Evolutionary conservation across 2,797 vertebrate species (phyloP).

Genomic region (Periophthalmus magnuspinnatus): DNA sequence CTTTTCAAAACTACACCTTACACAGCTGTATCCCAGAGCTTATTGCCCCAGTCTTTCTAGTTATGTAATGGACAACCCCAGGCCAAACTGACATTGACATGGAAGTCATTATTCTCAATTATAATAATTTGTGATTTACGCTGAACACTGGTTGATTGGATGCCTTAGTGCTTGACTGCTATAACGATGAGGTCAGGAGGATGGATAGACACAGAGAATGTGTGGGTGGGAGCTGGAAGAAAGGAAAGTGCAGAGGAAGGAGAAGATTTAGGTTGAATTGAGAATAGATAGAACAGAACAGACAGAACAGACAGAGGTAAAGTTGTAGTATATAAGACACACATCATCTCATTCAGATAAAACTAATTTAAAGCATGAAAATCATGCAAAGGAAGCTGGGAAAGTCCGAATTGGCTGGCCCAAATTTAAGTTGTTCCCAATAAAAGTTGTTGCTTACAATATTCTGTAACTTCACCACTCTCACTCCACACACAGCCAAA

Average conservation of each 20-base stretch:
- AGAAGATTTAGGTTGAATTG: constrained; percentile 29
- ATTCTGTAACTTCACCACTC: constrained; percentile 46
- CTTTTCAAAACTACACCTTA: constrained; percentile 22
- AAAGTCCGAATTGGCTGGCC: constrained; percentile 57
- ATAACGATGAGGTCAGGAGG: constrained; percentile 60
- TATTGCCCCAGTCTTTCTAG: constrained; percentile 32
- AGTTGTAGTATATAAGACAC: neutral
- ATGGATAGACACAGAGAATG: constrained; percentile 41
- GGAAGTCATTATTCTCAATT: constrained; percentile 76
- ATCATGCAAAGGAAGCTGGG: constrained; percentile 50
- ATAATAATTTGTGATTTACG: constrained; percentile 76
- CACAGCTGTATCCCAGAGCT: constrained; percentile 26
- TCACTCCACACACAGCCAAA: constrained; percentile 30
- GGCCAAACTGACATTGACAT: constrained; percentile 70
- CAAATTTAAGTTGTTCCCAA: constrained; percentile 63
- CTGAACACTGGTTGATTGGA: constrained; percentile 70
- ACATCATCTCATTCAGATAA: constrained; percentile 43
- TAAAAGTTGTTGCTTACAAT: constrained; percentile 66
- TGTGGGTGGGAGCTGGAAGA: constrained; percentile 46
- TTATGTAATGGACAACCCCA: constrained; percentile 60
- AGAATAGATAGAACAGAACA: constrained; percentile 21
- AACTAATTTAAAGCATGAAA: constrained; percentile 72
- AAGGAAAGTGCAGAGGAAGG: constrained; percentile 33
- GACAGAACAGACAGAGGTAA: constrained; percentile 9
- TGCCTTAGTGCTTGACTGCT: constrained; percentile 57